Evolutionary conservation across 1,140 invertebrate species (phyloP).

Genomic region (Drosophila rufa): DNA sequence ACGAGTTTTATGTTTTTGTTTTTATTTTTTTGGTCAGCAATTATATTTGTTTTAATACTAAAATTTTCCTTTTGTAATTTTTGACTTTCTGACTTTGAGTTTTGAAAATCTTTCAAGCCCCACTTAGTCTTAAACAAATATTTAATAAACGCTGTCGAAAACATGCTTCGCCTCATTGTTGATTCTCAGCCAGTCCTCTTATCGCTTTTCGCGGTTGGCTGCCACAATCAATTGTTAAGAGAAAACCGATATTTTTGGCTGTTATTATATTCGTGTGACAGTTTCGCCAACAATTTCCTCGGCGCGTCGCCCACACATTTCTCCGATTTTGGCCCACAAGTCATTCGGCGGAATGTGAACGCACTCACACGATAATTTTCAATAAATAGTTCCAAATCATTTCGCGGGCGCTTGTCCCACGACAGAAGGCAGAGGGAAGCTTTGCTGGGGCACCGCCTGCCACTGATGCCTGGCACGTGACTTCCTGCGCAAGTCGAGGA

Average conservation of each 20-base stretch:
- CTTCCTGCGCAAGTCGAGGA: conserved; percentile 64
- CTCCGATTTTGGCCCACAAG: conserved; percentile 27
- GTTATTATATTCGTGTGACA: conserved; percentile 59
- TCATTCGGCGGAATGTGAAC: conserved; percentile 24
- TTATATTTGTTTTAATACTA: not conserved
- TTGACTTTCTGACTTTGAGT: too few species aligned
- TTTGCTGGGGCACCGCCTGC: conserved; percentile 67
- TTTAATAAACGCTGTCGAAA: not conserved
- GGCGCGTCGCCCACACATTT: conserved; percentile 6
- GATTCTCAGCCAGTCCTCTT: not conserved
- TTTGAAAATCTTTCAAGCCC: not conserved
- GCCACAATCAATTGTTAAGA: conserved; percentile 40
- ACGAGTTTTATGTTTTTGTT: not conserved
- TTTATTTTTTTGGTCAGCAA: not conserved
- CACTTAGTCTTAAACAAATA: not conserved
- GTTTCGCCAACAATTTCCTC: conserved; percentile 42
- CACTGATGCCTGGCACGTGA: conserved; percentile 76
- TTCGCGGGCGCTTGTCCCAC: conserved; percentile 59
- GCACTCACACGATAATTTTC: conserved; percentile 73
- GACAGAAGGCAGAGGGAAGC: conserved; percentile 17
- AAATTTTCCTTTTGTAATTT: too few species aligned
- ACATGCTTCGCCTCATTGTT: conserved; percentile 5
- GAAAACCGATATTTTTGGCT: conserved; percentile 45
- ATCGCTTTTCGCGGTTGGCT: conserved; percentile 23
- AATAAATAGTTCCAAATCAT: conserved; percentile 81